Base-by-base conservation (phyloP, 2,797 vertebrate species). In the Xenops minutus region DNA sequence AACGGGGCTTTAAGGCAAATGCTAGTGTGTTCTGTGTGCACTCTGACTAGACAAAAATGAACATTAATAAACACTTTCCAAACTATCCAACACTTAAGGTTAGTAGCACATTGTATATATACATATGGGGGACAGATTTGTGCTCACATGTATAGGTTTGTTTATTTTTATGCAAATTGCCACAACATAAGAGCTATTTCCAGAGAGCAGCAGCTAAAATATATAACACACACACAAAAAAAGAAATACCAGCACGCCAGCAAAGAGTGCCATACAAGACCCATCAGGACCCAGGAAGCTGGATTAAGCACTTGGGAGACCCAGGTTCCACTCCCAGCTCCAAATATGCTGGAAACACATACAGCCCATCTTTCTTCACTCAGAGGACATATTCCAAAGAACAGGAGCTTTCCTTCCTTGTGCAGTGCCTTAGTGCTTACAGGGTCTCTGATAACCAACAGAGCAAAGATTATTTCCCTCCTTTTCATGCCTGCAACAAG, bases 61-160 rank as follows among this genome's bases (percentile, higher is more conserved):
- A 49, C 9, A 79, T 27, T 29, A 67, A 72, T 14, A 10, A 30
- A 46, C 10, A 17, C 8, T 43, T 85, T 41, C 54, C 75, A n/a
- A 68, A 44, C n/a, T 39, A 61, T 41, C 11, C 46, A 72, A 74
- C 85, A 44, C 15, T 61, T 39, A 68, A 63, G 4, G 4, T 36
- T 41, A 61, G 15, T 20, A 64, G 29, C 8, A 61, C 54, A 55
- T 22, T 64, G 11, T 19, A 12, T 22, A 49, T 6, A 56, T 5
- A 55, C 2, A 19, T 10, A 23, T 6, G 4, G 5, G 20, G 27
- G 59, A 18, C 11, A 68, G 34, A 37, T 44, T 56, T 79, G 36
- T 46, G 26, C n/a, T 79, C 23, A 27, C 12, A 44, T 1, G 0
- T 17, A 37, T 2, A 88, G n/a, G 23, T 30, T 1, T 29, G 32